phyloP scores from a whole-genome alignment of 2,797 vertebrate genomes.

The Eidolon dupreanum region DNA sequence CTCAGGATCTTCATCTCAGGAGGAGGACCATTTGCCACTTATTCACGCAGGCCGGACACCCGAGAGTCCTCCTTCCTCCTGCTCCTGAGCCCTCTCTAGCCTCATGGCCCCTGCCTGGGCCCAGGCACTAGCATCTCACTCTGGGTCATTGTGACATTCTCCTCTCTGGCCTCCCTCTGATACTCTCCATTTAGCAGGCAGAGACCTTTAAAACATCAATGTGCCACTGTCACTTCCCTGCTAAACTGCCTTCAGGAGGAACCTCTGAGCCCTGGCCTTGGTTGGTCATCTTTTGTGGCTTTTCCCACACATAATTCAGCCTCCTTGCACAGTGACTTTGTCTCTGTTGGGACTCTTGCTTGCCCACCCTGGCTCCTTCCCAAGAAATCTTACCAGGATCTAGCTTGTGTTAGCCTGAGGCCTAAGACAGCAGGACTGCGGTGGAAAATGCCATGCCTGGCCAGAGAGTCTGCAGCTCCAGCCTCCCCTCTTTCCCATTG shows the following conservation, averaged over 20 bases:
- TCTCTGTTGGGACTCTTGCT: background rate
- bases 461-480: background rate
- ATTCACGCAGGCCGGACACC: background rate
- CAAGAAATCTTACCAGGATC: background rate
- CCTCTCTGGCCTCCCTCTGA: background rate
- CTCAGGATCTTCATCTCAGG: background rate
- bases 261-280: background rate
- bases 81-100: background rate
- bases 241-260: background rate
- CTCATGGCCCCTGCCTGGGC: accelerated
- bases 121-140: background rate
- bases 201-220: background rate
- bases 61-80: background rate
- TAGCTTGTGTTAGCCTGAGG: background rate
- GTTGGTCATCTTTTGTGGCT: background rate
- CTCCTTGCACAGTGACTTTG: background rate
- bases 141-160: background rate
- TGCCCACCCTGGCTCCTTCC: background rate
- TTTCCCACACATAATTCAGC: background rate
- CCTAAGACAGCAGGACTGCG: background rate
- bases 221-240: background rate
- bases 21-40: background rate
- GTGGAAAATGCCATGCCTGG: background rate
- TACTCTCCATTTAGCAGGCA: background rate
- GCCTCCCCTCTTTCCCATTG: background rate